Evolutionary conservation across 2,888 invertebrate genomes (phyloP), one percentile per base, ranked within the genome.

Genomic region (Marronus borbonicus): DNA sequence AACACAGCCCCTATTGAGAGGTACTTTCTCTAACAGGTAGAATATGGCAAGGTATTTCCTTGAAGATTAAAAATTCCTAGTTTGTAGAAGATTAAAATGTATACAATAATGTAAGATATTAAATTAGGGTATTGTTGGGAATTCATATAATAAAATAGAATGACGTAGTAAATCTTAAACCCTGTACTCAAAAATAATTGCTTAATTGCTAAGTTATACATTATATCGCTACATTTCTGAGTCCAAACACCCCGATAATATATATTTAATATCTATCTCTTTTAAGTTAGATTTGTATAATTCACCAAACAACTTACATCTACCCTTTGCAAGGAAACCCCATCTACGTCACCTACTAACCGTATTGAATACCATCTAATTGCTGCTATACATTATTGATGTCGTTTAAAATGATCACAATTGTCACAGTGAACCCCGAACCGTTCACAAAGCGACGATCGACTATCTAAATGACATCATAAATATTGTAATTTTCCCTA

Each of bases 381-480:
- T 86, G 86, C 86, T 84, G 79, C 81, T 85, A 86, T 86, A 85
- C 84, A 86, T 86, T 86, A 86, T 86, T 86, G 86, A 86, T 86
- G 86, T 78, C 81, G 84, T 84, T 84, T 83, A 84, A 83, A 84
- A 82, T 78, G 81, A 81, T 85, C 83, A 85, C 85, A 85, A 85
- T 85, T 80, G 84, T 83, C 79, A 82, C 84, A 84, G 84, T 83
- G 84, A 84, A 83, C 83, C 82, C 81, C 80, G 82, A 83, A 83
- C 72, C 17, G 82, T 82, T 81, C 82, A 84, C 85, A 84, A 85
- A 84, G 84, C 83, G 79, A 80, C 85, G 85, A 86, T 86, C 85
- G 84, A 83, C 85, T 84, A 84, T 85, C 86, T 84, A 86, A 87
- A 86, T 86, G 86, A 87, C 86, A 86, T 86, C 86, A 86, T 87